Base-by-base conservation (phyloP, 64 coral and sea anemone genomes). In the Cladopsammia gracilis region DNA sequence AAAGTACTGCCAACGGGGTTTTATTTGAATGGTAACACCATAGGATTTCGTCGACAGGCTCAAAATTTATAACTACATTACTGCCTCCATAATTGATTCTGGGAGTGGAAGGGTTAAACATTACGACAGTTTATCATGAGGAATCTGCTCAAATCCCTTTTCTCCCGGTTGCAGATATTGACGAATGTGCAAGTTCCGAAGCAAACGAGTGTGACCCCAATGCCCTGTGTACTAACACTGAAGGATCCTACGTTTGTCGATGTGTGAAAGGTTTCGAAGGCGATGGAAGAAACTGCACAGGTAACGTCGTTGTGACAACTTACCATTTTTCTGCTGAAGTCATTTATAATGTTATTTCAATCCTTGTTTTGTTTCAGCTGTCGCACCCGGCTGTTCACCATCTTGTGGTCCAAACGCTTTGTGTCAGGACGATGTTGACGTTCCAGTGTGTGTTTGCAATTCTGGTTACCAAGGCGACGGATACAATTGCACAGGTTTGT, bases 221-320 rank as follows among this genome's bases (percentile, higher is more conserved):
- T 10, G 93, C 93, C 9, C 42, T 58, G 5, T 95, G 93, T 61
- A 50, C 86, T 13, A 90, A 78, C 50, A 90, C 56, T 26, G 62
- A 76, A 58, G 88, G 88, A 0, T 90, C 88, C 4, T 95, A 95
- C n/a, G 64, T 78, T 61, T 95, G 93, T 56, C 51, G 52, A 25
- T 95, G 93, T 78, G 66, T 7, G 18, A 67, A 95, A 51, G 74
- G 88, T 6, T 95, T 78, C 48, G 70, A 50, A 6, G 93, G 93
- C 2, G 74, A 95, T 91, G 93, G 93, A 0, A 90, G 14, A 64
- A 15, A 74, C 26, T 95, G 93, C 45, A 48, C 58, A 84, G 93
- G 93, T 94, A 25, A 82, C 65, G 4, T 7, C 22, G 6, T 51
- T 9, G 13, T 11, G 25, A 11, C 34, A 50, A 0, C 19, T 13